Base-by-base conservation (phyloP, 2,113 vertebrate genomes). In the Cnemophilus loriae region DNA sequence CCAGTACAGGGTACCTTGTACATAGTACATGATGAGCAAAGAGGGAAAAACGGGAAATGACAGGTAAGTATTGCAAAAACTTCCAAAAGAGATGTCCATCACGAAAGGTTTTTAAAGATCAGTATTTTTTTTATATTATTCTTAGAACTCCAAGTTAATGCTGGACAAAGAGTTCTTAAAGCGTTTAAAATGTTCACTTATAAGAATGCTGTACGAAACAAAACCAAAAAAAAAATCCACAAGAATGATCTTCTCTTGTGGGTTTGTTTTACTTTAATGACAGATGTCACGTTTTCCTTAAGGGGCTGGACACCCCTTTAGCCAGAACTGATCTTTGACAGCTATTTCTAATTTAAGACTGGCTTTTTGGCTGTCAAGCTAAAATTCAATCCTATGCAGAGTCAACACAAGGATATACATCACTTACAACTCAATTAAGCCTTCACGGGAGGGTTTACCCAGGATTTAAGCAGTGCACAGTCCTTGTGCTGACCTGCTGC, bases 1-100 rank as follows among this genome's bases (percentile, higher is more conserved):
- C 98, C 97, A 93, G 97, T 97, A 97, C 97, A 98, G 84, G 97
- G 93, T 96, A 98, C 94, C 83, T 97, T 95, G 97, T 96, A 98
- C 94, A 95, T 33, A 73, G 81, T 90, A 70, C 7, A 18, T n/a
- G 93, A 96, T 27, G 16, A 96, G 91, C 74, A 97, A 90, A 91
- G 88, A 97, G 89, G 86, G 87, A 97, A 89, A 96, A 92, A 91
- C 0, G 46, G 90, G 95, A 97, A 96, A 97, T 69, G 67, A 92
- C 86, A 97, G 37, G 84, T 82, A 82, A 96, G 71, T 23, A 93
- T 26, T 55, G 84, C 70, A 87, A 92, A 88, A 87, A 47, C 82
- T 96, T 84, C 82, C 52, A 90, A 49, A 94, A 84, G 53, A 87
- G 42, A 93, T 20, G 64, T 89, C 47, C 10, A 30, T 32, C 59